Conservation (phyloP, 1,140 invertebrate species). For the Papilio xuthus region DNA sequence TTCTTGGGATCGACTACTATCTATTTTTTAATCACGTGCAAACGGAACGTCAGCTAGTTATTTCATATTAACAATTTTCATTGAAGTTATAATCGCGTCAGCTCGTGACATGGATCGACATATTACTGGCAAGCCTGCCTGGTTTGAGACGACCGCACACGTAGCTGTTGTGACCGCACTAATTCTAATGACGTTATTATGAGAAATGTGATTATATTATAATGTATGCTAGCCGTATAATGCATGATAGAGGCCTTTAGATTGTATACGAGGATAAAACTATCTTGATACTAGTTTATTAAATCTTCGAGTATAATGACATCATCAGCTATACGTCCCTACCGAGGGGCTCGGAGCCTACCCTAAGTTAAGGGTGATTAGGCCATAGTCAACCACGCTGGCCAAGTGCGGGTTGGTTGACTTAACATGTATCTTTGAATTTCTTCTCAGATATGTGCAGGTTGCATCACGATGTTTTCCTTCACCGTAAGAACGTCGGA, state of each 20-base stretch:
- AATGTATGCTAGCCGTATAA: slow-evolving; percentile 75
- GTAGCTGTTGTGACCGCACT: slow-evolving; percentile 63
- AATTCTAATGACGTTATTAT: slow-evolving; percentile 81
- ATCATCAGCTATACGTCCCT: too few relatives aligned
- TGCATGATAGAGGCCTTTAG: slow-evolving; percentile 69
- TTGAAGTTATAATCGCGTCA: slow-evolving; percentile 40
- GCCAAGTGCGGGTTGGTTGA: too few relatives aligned
- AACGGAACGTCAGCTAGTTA: neutral
- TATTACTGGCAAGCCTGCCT: slow-evolving; percentile 43
- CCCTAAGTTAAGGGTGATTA: too few relatives aligned
- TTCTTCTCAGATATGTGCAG: too few relatives aligned
- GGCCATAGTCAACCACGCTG: too few relatives aligned
- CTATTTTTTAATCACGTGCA: too few relatives aligned
- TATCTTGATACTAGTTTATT: slow-evolving; percentile 56
- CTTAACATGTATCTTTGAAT: too few relatives aligned
- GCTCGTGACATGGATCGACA: slow-evolving; percentile 37
- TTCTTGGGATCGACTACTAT: too few relatives aligned
- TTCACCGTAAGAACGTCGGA: too few relatives aligned
- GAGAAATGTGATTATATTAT: slow-evolving; percentile 78
- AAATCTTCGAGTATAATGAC: slow-evolving; percentile 9
- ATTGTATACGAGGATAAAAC: slow-evolving; percentile 42
- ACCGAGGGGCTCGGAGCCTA: too few relatives aligned
- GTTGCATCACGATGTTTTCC: too few relatives aligned
- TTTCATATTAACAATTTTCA: neutral
- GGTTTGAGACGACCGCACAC: slow-evolving; percentile 68